Evolutionary conservation across 2,113 vertebrate species (phyloP), one percentile per base, ranked within the genome.

Genomic region (Odocoileus virginianus): DNA sequence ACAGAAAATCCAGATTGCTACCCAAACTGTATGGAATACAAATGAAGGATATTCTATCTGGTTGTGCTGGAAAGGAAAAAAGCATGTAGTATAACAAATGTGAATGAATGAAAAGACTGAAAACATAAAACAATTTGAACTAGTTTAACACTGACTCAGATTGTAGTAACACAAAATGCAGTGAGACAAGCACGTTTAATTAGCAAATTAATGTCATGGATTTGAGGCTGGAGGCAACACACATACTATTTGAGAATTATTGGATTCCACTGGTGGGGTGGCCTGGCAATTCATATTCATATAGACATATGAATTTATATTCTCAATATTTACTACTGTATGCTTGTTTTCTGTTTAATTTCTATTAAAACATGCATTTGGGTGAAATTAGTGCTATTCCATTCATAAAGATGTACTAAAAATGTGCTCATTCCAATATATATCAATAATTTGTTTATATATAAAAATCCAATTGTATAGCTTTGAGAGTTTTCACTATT

Each of bases 121-220:
- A 98, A 95, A 96, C 96, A 96, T 97, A 97, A 93, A 74, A 52
- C 78, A 97, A 40, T 45, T 2, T 96, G 55, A 87, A 33, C 45
- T 95, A 95, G 67, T 60, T 97, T 14, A 13, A 82, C 2, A 7
- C 79, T 15, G 19, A 86, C 54, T 91, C 57, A 54, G 78, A 98
- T 96, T 54, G 87, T 67, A 97, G 78, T 71, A 90, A 58, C 55
- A 91, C 36, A 92, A 81, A 92, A 58, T 95, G n/a, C 28, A 95
- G 85, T 54, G 60, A 93, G 96, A 97, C 50, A 95, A 95, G 91
- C 89, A 90, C 79, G 61, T 64, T 98, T 98, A 98, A 98, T 98
- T 98, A 98, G 88, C 76, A 97, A 98, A 97, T 97, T 74, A 95
- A 97, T 93, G 95, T 79, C 89, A 30, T 67, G 87, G 91, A 91